Evolutionary conservation across 1,140 invertebrate species (phyloP).

Genomic region (Drosophila persimilis): DNA sequence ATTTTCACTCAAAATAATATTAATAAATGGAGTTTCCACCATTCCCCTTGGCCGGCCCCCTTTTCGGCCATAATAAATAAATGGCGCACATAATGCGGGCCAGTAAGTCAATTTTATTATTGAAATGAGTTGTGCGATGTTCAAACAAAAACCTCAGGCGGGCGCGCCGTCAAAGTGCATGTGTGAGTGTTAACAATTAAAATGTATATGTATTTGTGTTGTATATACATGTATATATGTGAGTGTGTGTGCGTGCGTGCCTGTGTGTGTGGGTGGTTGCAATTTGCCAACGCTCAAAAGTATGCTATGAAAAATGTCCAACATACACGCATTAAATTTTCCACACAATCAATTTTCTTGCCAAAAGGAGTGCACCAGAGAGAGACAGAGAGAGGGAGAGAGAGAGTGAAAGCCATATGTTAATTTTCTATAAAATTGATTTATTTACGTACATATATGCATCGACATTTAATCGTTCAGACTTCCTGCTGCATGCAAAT

Average conservation of each 20-base stretch:
- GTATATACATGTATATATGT: constrained; percentile 48
- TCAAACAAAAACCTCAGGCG: constrained; percentile 52
- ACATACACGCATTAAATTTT: constrained; percentile 68
- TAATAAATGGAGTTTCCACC: constrained; percentile 46
- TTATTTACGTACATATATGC: constrained; percentile 45
- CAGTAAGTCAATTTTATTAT: constrained; percentile 80
- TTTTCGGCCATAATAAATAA: constrained; percentile 64
- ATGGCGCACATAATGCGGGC: constrained; percentile 63
- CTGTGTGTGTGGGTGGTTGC: constrained; percentile 2
- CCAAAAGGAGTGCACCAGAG: constrained; percentile 6
- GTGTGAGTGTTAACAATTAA: constrained; percentile 60
- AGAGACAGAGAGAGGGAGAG: not conserved
- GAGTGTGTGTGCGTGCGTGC: constrained; percentile 17
- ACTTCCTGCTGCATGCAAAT: constrained; percentile 48
- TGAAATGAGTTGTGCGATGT: constrained; percentile 57
- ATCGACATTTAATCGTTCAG: constrained; percentile 52
- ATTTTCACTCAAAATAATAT: constrained; percentile 72
- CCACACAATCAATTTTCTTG: constrained; percentile 74
- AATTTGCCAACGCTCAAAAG: constrained; percentile 77
- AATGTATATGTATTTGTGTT: constrained; percentile 24
- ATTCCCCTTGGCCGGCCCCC: not conserved
- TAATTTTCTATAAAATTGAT: constrained; percentile 62
- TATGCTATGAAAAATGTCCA: constrained; percentile 71
- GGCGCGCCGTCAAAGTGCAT: constrained; percentile 6
- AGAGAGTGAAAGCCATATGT: constrained; percentile 37